phyloP scores from a whole-genome alignment of 2,113 vertebrate genomes.

The Stegostoma tigrinum region DNA sequence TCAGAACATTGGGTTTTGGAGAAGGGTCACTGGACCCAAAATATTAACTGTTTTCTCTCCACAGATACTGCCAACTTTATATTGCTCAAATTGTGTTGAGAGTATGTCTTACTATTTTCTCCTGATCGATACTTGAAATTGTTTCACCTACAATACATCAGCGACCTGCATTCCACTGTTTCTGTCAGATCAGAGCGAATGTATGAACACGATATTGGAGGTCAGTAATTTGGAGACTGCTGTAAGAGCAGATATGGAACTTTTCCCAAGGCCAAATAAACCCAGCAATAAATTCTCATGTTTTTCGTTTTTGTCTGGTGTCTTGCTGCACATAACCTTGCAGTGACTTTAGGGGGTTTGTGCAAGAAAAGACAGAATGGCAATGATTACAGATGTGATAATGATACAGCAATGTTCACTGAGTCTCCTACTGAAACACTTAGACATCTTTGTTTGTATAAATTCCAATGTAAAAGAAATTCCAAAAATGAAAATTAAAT shows the following conservation, averaged over 20 bases:
- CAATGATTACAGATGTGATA: not conserved
- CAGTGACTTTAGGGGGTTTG: not conserved
- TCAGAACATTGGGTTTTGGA: too few relatives aligned
- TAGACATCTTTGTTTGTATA: not conserved
- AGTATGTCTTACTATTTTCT: not conserved
- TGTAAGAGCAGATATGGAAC: not conserved
- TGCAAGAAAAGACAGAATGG: not conserved
- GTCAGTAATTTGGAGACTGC: not conserved
- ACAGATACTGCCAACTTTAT: too few relatives aligned
- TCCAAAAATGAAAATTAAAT: slow-evolving; percentile 27
- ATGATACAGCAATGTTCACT: not conserved
- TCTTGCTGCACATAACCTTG: not conserved
- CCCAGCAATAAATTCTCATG: not conserved
- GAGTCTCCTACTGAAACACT: not conserved
- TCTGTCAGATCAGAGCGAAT: not conserved
- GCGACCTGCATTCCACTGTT: not conserved
- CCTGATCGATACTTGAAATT: not conserved
- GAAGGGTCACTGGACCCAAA: too few relatives aligned
- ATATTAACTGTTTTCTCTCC: too few relatives aligned
- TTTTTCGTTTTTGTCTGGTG: not conserved
- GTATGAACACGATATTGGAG: not conserved
- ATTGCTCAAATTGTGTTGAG: not conserved
- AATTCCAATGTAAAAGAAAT: slow-evolving; percentile 25
- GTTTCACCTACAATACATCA: not conserved
- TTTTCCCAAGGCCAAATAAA: not conserved